Conservation (phyloP, 2,797 vertebrate genomes). For the Spondyliosoma cantharus region DNA sequence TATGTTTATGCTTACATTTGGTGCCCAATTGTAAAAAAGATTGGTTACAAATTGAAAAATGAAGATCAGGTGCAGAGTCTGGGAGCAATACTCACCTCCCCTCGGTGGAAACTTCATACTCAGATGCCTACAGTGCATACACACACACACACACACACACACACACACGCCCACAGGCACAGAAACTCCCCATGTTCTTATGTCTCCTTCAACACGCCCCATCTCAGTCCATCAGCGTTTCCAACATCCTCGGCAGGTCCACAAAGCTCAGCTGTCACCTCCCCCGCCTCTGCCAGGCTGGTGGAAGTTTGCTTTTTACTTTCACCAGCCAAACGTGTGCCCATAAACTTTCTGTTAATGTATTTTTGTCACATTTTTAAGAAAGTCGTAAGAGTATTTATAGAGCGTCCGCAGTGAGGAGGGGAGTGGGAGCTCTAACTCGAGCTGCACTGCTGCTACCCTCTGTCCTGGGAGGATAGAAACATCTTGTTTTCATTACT, state of each 20-base stretch:
- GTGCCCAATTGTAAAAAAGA: constrained; percentile 82
- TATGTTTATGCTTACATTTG: constrained; percentile 84
- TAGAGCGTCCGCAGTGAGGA: constrained; percentile 60
- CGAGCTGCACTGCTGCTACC: constrained; percentile 65
- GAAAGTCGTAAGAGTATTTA: constrained; percentile 80
- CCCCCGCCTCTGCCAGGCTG: constrained; percentile 17
- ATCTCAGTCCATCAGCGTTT: constrained; percentile 24
- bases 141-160: constrained; percentile 21
- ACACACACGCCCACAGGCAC: constrained; percentile 34
- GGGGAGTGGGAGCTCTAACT: constrained; percentile 61
- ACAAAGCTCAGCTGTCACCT: constrained; percentile 30
- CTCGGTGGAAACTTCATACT: constrained; percentile 50
- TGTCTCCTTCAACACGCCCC: constrained; percentile 33
- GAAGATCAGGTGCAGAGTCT: constrained; percentile 83
- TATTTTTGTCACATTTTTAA: constrained; percentile 82
- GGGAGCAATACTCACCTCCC: constrained; percentile 69
- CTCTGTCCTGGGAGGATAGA: constrained; percentile 71
- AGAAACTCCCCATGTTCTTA: constrained; percentile 34
- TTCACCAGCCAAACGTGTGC: constrained; percentile 54
- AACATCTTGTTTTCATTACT: constrained; percentile 87
- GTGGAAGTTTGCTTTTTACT: constrained; percentile 54
- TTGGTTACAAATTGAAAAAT: constrained; percentile 88
- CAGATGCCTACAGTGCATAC: constrained; percentile 47
- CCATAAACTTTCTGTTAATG: constrained; percentile 77
- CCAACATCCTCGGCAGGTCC: constrained; percentile 24